Evolutionary conservation across 2,797 vertebrate species (phyloP).

Genomic region (Myripristis murdjan): DNA sequence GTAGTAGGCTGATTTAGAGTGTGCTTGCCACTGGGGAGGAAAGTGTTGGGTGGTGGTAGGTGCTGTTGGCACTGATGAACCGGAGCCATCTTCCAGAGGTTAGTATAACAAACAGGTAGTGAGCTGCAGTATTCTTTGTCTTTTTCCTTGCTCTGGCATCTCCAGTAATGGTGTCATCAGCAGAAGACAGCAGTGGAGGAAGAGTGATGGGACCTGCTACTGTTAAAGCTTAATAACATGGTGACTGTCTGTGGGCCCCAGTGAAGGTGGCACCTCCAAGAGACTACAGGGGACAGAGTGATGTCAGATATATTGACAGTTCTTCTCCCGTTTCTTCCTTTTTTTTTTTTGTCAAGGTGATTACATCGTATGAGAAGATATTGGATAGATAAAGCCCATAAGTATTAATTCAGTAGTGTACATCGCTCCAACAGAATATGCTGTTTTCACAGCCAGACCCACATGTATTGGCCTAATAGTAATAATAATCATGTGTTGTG

Average conservation of each 20-base stretch:
- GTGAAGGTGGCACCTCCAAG: neutral
- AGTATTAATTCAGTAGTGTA: neutral
- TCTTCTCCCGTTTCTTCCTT: neutral
- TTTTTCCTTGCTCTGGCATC: slow-evolving; percentile 6
- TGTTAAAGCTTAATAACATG: slow-evolving; percentile 7
- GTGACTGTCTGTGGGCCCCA: slow-evolving; percentile 4
- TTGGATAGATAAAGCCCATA: neutral
- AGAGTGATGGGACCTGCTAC: slow-evolving; percentile 9
- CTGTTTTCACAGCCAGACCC: slow-evolving; percentile 6
- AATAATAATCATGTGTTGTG: slow-evolving; percentile 31
- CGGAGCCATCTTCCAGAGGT: neutral
- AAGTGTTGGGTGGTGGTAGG: neutral
- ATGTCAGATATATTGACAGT: neutral
- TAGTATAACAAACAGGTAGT: neutral
- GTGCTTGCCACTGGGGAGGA: neutral
- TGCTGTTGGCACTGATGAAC: neutral
- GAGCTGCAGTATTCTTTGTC: neutral
- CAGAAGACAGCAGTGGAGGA: neutral
- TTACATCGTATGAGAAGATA: slow-evolving; percentile 1
- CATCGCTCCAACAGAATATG: neutral
- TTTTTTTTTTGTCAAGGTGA: neutral
- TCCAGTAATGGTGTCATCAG: neutral
- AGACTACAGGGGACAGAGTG: neutral
- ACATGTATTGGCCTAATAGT: slow-evolving; percentile 12
- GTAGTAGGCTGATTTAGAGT: too few species aligned